Evolutionary conservation across 2,888 invertebrate genomes (phyloP).

Genomic region (Aricia artaxerxes): DNA sequence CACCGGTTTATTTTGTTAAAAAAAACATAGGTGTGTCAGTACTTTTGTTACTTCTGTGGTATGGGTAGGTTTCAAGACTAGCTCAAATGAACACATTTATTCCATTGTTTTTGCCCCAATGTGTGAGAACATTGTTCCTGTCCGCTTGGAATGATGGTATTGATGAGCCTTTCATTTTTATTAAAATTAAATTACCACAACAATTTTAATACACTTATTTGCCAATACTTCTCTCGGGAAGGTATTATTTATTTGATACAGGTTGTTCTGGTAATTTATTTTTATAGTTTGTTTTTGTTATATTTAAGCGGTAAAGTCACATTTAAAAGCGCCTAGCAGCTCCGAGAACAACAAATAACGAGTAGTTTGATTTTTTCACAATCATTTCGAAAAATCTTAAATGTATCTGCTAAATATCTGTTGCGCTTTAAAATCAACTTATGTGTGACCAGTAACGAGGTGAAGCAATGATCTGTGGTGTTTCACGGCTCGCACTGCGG

Average conservation of each 20-base stretch:
- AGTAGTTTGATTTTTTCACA: constrained; percentile 28
- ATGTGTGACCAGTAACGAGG: constrained; percentile 65
- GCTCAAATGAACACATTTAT: constrained; percentile 57
- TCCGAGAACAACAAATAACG: neutral
- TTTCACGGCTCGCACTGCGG: constrained; percentile 63
- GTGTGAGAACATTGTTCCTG: constrained; percentile 61
- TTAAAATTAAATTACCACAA: constrained; percentile 35
- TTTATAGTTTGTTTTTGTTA: constrained; percentile 40
- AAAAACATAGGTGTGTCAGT: constrained; percentile 33
- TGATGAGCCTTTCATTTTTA: constrained; percentile 57
- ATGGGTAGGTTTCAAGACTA: constrained; percentile 69
- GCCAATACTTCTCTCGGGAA: constrained; percentile 22
- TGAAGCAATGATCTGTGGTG: constrained; percentile 62
- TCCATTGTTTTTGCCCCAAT: constrained; percentile 51
- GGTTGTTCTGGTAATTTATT: constrained; percentile 44
- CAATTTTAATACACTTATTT: constrained; percentile 20
- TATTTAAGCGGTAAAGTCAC: constrained; percentile 58
- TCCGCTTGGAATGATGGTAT: constrained; percentile 66
- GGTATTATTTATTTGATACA: constrained; percentile 36
- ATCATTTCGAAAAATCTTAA: constrained; percentile 26
- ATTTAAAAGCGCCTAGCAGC: constrained; percentile 46
- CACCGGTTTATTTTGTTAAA: constrained; percentile 58
- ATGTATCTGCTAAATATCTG: constrained; percentile 30
- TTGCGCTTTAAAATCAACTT: constrained; percentile 29
- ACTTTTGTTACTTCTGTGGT: constrained; percentile 47